phyloP scores from a whole-genome alignment of 2,888 invertebrate genomes.

The Drosophila histrio region DNA sequence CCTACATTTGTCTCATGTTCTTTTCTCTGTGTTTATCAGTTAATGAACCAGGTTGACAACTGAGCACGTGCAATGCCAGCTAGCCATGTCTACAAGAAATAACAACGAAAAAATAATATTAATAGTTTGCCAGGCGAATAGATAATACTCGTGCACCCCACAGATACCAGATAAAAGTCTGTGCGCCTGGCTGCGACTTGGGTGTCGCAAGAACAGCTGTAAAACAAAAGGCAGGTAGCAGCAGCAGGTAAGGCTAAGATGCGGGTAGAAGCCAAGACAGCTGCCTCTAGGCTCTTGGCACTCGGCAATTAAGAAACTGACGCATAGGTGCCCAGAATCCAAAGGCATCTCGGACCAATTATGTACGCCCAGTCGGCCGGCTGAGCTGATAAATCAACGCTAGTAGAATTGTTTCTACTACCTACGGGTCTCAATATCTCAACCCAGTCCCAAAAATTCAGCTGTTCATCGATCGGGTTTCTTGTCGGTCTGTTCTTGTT shows the following conservation, averaged over 20 bases:
- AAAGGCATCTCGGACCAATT: slow-evolving; percentile 34
- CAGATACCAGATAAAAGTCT: slow-evolving; percentile 50
- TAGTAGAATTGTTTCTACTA: slow-evolving; percentile 35
- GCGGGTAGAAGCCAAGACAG: slow-evolving; percentile 45
- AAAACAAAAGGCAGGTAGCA: slow-evolving; percentile 56
- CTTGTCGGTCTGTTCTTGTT: slow-evolving; percentile 39
- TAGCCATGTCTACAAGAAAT: background rate
- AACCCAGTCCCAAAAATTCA: slow-evolving; percentile 26
- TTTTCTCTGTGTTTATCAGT: slow-evolving; percentile 53
- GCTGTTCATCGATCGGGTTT: slow-evolving; percentile 50
- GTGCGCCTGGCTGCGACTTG: slow-evolving; percentile 40
- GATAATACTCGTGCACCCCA: slow-evolving; percentile 41
- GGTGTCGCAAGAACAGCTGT: slow-evolving; percentile 64
- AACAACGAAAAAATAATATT: slow-evolving; percentile 23
- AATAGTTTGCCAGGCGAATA: slow-evolving; percentile 45
- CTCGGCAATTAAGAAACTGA: slow-evolving; percentile 51
- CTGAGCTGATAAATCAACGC: slow-evolving; percentile 42
- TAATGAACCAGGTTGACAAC: slow-evolving; percentile 50
- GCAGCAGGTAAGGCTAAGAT: slow-evolving; percentile 59
- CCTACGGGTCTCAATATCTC: slow-evolving; percentile 24
- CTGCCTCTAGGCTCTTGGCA: slow-evolving; percentile 42
- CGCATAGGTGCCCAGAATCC: slow-evolving; percentile 24
- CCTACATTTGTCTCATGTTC: slow-evolving; percentile 46
- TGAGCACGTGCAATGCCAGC: slow-evolving; percentile 27
- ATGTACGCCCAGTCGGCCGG: slow-evolving; percentile 34